phyloP scores from a whole-genome alignment of 92 coral and sea anemone genomes.

The Micromussa lordhowensis region DNA sequence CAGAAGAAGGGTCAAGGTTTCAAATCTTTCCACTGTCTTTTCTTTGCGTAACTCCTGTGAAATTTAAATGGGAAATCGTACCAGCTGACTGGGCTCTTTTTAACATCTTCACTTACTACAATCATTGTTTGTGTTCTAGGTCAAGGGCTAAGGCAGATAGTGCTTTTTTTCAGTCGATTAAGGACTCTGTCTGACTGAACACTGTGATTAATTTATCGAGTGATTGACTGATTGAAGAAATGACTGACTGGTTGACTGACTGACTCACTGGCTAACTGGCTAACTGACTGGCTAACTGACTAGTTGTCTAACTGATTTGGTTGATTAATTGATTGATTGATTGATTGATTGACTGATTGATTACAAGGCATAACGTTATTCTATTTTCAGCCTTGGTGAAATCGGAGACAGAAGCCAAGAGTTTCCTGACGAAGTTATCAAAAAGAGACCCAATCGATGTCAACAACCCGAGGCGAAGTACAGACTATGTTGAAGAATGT shows the following conservation, averaged over 20 bases:
- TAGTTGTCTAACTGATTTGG: neutral
- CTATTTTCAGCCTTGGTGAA: constrained; percentile 24
- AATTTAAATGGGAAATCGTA: no score
- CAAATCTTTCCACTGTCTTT: no score
- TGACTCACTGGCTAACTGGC: neutral
- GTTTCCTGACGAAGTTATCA: constrained; percentile 15
- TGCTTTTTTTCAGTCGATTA: no score
- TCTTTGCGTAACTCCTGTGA: no score
- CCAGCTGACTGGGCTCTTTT: no score
- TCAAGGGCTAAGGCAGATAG: no score
- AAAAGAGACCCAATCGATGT: neutral
- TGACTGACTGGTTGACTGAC: neutral
- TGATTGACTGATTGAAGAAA: neutral
- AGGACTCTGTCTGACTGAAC: neutral
- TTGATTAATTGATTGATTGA: neutral
- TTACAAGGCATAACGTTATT: neutral
- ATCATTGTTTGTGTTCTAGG: no score
- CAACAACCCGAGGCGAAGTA: neutral
- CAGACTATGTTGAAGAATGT: constrained; percentile 69
- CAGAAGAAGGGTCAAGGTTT: no score
- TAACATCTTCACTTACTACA: no score
- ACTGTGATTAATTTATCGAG: neutral
- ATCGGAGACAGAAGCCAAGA: constrained; percentile 31
- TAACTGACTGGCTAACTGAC: neutral
- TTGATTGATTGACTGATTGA: neutral